A percentile compares a stretch with the other conserved stretches of the same genome.
phyloP scores from a whole-genome alignment of 2,888 invertebrate genomes.

The Brenthis ino region DNA sequence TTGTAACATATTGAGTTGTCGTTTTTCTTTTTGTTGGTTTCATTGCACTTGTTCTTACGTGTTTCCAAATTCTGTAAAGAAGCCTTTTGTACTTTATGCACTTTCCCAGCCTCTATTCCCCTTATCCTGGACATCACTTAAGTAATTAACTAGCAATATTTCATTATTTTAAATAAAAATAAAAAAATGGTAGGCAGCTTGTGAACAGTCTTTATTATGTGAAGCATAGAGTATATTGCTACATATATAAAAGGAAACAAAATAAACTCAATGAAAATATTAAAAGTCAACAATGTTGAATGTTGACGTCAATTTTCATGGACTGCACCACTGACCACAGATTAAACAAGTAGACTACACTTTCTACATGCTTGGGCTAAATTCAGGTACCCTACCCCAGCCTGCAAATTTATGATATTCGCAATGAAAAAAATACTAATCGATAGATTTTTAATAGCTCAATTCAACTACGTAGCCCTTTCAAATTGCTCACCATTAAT shows the following conservation, averaged over 20 bases:
- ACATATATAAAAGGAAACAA: no score
- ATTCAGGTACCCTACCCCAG: not conserved
- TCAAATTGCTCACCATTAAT: no score
- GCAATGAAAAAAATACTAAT: no score
- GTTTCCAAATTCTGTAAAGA: conserved; percentile 51
- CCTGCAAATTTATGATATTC: no score
- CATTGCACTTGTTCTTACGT: conserved; percentile 56
- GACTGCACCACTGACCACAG: no score
- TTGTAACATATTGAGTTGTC: conserved; percentile 50
- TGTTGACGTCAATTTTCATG: conserved; percentile 25
- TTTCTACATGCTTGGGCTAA: conserved; percentile 9
- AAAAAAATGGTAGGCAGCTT: not conserved
- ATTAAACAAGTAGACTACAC: not conserved
- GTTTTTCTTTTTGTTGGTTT: conserved; percentile 51
- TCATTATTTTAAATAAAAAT: conserved; percentile 20
- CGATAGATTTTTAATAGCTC: no score
- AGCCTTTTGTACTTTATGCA: conserved; percentile 52
- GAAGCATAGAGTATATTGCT: no score
- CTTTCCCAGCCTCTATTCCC: conserved; percentile 62
- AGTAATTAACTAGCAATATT: conserved; percentile 21
- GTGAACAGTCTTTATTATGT: conserved; percentile 2
- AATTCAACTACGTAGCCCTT: no score
- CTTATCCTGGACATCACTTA: conserved; percentile 68
- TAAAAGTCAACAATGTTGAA: conserved; percentile 16
- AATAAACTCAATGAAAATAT: conserved; percentile 20